Evolutionary conservation across 2,888 invertebrate species (phyloP).

Genomic region (Lasiommata megera): DNA sequence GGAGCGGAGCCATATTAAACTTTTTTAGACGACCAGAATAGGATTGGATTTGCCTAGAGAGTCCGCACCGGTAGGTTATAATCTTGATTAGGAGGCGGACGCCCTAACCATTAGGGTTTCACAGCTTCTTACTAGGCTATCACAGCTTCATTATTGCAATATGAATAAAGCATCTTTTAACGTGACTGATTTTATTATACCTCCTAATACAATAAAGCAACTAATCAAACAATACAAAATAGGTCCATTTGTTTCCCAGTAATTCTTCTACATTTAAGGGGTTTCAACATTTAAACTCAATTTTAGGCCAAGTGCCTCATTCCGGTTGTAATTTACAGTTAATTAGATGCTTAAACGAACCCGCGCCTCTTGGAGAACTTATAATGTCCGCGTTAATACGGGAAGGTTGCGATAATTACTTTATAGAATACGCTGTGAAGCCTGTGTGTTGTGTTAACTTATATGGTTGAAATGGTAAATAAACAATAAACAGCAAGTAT

Average conservation of each 20-base stretch:
- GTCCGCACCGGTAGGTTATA: no score
- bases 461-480: no score
- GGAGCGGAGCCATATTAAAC: no score
- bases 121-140: no score
- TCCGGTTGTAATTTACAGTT: slow-evolving; percentile 18
- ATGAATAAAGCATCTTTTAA: no score
- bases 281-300: slow-evolving; percentile 18
- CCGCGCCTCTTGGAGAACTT: slow-evolving; percentile 10
- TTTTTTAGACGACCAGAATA: no score
- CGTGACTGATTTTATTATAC: no score
- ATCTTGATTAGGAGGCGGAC: no score
- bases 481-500: no score
- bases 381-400: slow-evolving; percentile 19
- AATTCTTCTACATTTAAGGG: slow-evolving; percentile 14
- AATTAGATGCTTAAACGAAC: slow-evolving; percentile 16
- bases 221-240: background rate
- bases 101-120: no score
- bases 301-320: slow-evolving; percentile 16
- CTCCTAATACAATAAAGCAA: background rate
- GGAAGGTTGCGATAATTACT: slow-evolving; percentile 14
- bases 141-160: no score
- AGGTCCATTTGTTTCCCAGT: slow-evolving; percentile 7
- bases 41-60: no score
- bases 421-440: slow-evolving; percentile 7
- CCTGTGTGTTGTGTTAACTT: slow-evolving; percentile 11